Evolutionary conservation across 2,888 invertebrate genomes (phyloP), one percentile per base, ranked within the genome.

Genomic region (Chaetogeoica ovagalla): DNA sequence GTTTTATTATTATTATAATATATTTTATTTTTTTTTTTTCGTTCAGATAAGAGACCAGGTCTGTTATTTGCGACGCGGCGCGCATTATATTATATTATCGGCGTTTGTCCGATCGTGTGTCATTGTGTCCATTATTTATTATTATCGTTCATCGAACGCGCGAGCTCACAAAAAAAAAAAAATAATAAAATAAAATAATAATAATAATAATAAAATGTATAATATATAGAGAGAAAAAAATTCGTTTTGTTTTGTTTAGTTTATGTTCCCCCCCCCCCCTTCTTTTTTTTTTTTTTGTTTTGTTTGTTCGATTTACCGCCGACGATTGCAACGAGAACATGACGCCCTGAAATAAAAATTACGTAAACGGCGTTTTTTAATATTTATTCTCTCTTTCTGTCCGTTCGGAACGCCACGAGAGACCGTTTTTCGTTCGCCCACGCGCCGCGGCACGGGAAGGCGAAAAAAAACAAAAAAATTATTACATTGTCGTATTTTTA

Each of bases 291-390:
- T 19, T 52, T 37, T 57, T 57, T 39, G 57, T 75, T 2, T 23
- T 9, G 13, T 48, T 55, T 43, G 9, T 43, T 60, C 59, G 17
- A 60, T 71, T 74, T 59, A 17, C 66, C 75, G 66, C 43, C 55
- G 66, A 66, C 55, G 37, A 63, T 15, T 39, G 21, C 72, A 37
- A 30, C 30, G 65, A 57, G 23, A 74, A 75, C 57, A 65, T 65
- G 62, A 65, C 74, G 39, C 21, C 17, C 55, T n/a, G 55, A 21
- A 57, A 65, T 65, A 57, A 65, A 66, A 74, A 74, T 65, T 39
- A 74, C 75, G 75, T 75, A 66, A 75, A 75, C 66, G 19, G 57
- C 75, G 59, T 66, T 66, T 66, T 75, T 73, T 74, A 30, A 30
- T 30, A 30, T 63, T 66, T 66, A 6, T 66, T 57, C 9, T 59